These are phyloP conservation scores for Trachythela sp. DNA, from an alignment of 64 coral and sea anemone species.

Conservation along the genomic window DNA sequence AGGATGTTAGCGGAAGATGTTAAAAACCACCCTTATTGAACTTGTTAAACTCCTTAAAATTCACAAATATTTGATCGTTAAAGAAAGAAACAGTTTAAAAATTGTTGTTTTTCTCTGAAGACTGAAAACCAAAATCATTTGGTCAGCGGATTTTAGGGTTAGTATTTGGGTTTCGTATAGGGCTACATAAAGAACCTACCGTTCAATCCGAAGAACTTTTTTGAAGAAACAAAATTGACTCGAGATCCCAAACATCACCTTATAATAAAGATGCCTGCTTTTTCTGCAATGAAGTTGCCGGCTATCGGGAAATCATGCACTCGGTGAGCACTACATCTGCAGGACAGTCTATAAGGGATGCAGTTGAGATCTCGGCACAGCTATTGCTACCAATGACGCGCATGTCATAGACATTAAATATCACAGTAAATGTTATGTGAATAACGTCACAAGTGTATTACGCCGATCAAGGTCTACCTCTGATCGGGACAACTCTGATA, in stretches of 20 bases:
- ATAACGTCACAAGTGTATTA: constrained; percentile 34
- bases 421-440: constrained; percentile 27
- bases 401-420: constrained; percentile 49
- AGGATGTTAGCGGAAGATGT: no score
- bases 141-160: no score
- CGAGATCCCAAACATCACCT: constrained; percentile 27
- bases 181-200: no score
- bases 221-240: no score
- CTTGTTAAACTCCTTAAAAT: no score
- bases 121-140: no score
- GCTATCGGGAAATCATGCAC: neutral
- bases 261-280: constrained; percentile 24
- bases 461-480: neutral
- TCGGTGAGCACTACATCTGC: constrained; percentile 3
- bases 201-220: no score
- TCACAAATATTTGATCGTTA: no score
- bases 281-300: constrained; percentile 21
- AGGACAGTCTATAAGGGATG: neutral
- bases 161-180: no score
- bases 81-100: no score
- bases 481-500: neutral
- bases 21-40: no score
- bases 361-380: constrained; percentile 15
- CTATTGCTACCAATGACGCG: constrained; percentile 21
- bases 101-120: no score